A percentile compares a stretch with the other conserved stretches of the same genome.
These are phyloP conservation scores for Diarsia dahlii DNA, from an alignment of 2,888 invertebrate species.

Conservation along the genomic window DNA sequence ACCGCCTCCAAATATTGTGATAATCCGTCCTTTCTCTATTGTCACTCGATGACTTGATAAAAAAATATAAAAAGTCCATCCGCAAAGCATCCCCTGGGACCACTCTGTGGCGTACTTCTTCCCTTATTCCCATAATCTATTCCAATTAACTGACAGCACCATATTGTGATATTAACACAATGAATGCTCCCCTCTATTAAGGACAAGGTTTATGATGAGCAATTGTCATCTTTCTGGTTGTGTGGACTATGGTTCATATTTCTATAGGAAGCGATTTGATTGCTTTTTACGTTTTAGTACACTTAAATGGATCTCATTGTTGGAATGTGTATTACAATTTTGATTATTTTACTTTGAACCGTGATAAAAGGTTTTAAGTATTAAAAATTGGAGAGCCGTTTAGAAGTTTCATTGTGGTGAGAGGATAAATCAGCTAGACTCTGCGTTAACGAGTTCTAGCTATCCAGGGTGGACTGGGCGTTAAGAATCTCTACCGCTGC, in stretches of 20 bases:
- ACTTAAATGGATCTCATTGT: slow-evolving; percentile 81
- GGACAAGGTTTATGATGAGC: slow-evolving; percentile 59
- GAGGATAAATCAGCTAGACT: no score
- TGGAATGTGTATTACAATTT: slow-evolving; percentile 75
- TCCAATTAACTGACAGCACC: slow-evolving; percentile 91
- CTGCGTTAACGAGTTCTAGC: no score
- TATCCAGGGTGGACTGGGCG: no score
- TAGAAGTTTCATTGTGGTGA: no score
- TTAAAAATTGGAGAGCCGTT: neutral
- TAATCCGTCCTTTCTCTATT: slow-evolving; percentile 85
- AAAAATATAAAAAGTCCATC: slow-evolving; percentile 82
- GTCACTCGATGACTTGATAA: slow-evolving; percentile 90
- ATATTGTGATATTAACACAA: slow-evolving; percentile 91
- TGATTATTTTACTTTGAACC: slow-evolving; percentile 72
- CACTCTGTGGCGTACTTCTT: slow-evolving; percentile 80
- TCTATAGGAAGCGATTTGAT: slow-evolving; percentile 22
- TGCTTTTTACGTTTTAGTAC: slow-evolving; percentile 72
- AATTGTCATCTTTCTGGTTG: slow-evolving; percentile 62
- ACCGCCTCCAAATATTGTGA: slow-evolving; percentile 89
- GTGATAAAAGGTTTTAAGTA: slow-evolving; percentile 39
- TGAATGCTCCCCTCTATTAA: slow-evolving; percentile 79
- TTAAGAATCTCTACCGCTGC: no score
- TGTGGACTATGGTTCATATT: slow-evolving; percentile 54
- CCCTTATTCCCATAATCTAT: slow-evolving; percentile 91
- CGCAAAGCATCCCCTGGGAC: slow-evolving; percentile 82